Evolutionary conservation across 2,888 invertebrate genomes (phyloP), one percentile per base, ranked within the genome.

Genomic region (Melanargia galathea): DNA sequence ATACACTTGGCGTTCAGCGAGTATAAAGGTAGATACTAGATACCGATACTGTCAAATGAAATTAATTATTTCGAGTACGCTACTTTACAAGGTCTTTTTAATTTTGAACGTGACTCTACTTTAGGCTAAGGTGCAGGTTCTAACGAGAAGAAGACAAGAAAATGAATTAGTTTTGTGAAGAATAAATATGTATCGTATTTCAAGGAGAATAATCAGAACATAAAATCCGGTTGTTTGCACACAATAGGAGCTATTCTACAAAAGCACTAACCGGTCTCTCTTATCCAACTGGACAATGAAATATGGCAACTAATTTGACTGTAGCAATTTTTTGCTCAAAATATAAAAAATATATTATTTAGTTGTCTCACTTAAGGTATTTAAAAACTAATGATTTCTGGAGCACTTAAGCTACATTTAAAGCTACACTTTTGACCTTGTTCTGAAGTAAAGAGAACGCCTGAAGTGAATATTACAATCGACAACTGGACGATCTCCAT

Each of bases 141-240:
- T 22, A 11, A 11, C 8, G 10, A 22, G 11, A 18, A 4, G 10
- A 5, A 46, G 45, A 10, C 11, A 46, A 11, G 20, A 11, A 18
- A 22, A 11, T 22, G 13, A 22, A 8, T 7, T 24, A 18, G n/a
- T 38, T 38, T 16, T 20, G 13, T 22, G 11, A 16, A 38, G 22
- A 46, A n/a, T n/a, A n/a, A n/a, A n/a, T n/a, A n/a, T n/a, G n/a
- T 43, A 59, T 61, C 61, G 33, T 56, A 56, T 65, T 67, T 63
- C 60, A 49, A 46, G 22, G 38, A 61, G 38, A 48, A 60, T 66
- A 66, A 66, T 68, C 52, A 58, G 66, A 66, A 68, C 63, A 62
- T 45, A 64, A 62, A 63, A 51, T 57, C 60, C 62, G 38, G 46
- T 60, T 10, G 38, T 30, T 16, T 45, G 10, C 6, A 13, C 45